These are phyloP conservation scores for Cairina moschata DNA, from an alignment of 2,113 vertebrate species.

Conservation along the genomic window DNA sequence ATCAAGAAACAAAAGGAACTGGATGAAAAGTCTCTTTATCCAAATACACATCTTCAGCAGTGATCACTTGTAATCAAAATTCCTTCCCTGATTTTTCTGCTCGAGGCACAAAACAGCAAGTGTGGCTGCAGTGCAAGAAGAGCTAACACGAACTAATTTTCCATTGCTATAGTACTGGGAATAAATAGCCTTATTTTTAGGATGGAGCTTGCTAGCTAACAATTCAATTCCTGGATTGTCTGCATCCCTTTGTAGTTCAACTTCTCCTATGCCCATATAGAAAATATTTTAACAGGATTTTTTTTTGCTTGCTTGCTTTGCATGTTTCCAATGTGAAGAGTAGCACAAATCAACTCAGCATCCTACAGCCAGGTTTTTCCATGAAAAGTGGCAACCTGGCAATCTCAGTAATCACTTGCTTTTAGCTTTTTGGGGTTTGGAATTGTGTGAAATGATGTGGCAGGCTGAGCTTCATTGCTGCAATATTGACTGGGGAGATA, in stretches of 20 bases:
- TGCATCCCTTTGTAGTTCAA: not conserved
- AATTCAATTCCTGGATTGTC: not conserved
- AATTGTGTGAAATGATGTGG: not conserved
- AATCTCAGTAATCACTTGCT: not conserved
- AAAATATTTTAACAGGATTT: too few species aligned
- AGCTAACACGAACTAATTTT: not conserved
- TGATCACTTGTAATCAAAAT: conserved; percentile 28
- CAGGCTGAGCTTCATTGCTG: not conserved
- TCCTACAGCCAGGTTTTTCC: not conserved
- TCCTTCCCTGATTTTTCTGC: conserved; percentile 17
- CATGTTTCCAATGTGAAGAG: not conserved
- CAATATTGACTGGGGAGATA: not conserved
- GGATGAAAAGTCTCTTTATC: conserved; percentile 31
- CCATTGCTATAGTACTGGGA: not conserved
- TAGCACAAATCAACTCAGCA: not conserved
- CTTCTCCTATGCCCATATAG: too few species aligned
- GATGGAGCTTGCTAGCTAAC: not conserved
- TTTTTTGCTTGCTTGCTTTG: not conserved
- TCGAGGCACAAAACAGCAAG: not conserved
- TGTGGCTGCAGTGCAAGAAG: not conserved
- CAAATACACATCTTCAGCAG: conserved; percentile 43
- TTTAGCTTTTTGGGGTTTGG: not conserved
- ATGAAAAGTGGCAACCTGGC: not conserved
- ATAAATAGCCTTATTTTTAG: not conserved
- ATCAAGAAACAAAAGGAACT: conserved; percentile 39